Percentiles rank a stretch among this genome's conserved stretches.
Conservation (phyloP, 2,888 invertebrate genomes). For the Monochamus alternatus region DNA sequence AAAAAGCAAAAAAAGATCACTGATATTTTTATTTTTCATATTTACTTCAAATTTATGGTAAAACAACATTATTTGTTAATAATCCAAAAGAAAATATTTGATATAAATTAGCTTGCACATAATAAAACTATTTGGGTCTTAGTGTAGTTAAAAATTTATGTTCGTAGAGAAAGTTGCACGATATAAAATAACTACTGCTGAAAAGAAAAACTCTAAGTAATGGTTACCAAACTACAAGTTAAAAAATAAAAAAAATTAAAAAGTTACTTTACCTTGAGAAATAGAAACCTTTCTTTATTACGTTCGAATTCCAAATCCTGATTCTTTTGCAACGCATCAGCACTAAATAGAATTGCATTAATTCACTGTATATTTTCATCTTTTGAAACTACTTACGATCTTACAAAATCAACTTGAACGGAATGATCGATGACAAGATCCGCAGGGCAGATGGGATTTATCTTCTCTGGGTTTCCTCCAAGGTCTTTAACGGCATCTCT, state of each 20-base stretch:
- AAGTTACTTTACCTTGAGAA: conserved; percentile 83
- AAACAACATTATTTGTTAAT: too few species aligned
- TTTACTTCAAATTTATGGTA: too few species aligned
- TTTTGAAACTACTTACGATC: conserved; percentile 74
- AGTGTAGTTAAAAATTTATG: too few species aligned
- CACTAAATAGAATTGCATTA: conserved; percentile 72
- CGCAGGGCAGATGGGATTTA: conserved; percentile 97
- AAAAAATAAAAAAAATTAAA: background rate
- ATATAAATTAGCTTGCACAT: too few species aligned
- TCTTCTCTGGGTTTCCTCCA: conserved; percentile 91
- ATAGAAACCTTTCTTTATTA: conserved; percentile 95
- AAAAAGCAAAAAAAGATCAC: too few species aligned
- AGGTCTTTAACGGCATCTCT: conserved; percentile 92
- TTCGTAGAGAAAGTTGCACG: too few species aligned
- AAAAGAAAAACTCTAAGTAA: too few species aligned
- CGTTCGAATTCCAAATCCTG: conserved; percentile 96
- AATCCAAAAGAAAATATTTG: too few species aligned
- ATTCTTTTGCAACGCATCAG: conserved; percentile 92
- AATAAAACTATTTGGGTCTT: too few species aligned
- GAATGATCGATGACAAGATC: conserved; percentile 99
- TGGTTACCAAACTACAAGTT: too few species aligned
- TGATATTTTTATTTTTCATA: too few species aligned
- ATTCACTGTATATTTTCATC: background rate
- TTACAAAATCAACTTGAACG: conserved; percentile 94
- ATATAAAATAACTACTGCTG: too few species aligned